Conservation (phyloP, 2,797 vertebrate genomes). For the Uromys caudimaculatus region DNA sequence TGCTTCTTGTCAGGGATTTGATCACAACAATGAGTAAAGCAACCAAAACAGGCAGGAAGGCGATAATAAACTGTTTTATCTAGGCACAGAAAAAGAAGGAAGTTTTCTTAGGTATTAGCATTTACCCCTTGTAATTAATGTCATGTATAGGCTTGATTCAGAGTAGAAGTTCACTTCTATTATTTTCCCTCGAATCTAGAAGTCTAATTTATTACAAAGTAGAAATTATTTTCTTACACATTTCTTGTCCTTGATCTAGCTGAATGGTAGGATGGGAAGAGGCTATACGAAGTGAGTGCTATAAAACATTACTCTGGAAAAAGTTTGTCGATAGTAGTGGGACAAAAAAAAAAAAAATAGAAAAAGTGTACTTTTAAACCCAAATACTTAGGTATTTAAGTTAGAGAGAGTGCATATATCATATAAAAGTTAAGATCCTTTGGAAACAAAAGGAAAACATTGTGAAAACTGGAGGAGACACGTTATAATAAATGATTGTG, state of each 20-base stretch:
- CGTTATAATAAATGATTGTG: neutral
- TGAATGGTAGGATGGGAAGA: neutral
- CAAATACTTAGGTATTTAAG: neutral
- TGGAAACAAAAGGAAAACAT: neutral
- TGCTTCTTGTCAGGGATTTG: neutral
- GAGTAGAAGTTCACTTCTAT: neutral
- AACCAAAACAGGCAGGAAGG: neutral
- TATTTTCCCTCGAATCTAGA: neutral
- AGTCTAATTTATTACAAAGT: neutral
- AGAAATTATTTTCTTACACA: neutral
- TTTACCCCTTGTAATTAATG: neutral
- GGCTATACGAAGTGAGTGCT: neutral
- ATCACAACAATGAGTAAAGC: neutral
- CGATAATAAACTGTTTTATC: neutral
- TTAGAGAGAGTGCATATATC: neutral
- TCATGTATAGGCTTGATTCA: neutral
- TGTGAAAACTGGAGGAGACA: neutral
- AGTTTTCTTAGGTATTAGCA: neutral
- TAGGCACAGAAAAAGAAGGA: neutral
- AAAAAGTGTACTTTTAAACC: neutral
- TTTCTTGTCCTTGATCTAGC: neutral
- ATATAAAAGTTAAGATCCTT: slow-evolving; percentile 31
- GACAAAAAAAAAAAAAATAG: neutral
- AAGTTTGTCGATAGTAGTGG: neutral
- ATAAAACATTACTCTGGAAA: neutral